Evolutionary conservation across 2,888 invertebrate genomes (phyloP), one percentile per base, ranked within the genome.

Genomic region (Halictus ligatus): DNA sequence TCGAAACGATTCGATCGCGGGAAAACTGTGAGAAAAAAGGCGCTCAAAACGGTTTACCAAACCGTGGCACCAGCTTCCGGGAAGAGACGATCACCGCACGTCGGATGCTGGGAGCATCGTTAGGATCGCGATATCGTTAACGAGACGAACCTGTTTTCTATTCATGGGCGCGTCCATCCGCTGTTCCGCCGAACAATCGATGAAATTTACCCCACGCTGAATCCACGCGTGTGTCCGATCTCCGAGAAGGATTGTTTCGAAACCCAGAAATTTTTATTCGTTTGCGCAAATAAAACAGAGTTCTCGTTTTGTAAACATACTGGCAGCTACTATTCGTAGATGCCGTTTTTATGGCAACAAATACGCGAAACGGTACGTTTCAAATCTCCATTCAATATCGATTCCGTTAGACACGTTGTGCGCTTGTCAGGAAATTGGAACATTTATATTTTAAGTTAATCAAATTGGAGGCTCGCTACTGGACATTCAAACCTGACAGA

Each of bases 1-100:
- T 58, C 71, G 1, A 50, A 15, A 80, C 80, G 77, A 81, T 83
- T 86, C 89, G 89, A 88, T 86, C 91, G 86, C 84, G 81, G 80
- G 64, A 78, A 86, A 85, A 89, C 81, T 29, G 46, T 78, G 75
- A 83, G 89, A 89, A 89, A 89, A 69, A 91, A 86, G 91, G 80
- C 77, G 85, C 85, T 89, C 82, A 77, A 10, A 48, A 13, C 79
- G n/a, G 89, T 88, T 88, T 86, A 84, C 88, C 46, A 73, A 71
- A 77, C 40, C 40, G 67, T 54, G 75, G 74, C 78, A 74, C 73
- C 77, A 74, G 78, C 82, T 80, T 76, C 80, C 78, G 81, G 80
- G 73, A 81, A 86, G 83, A 85, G 85, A 89, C 81, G 87, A 90
- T 90, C 90, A 78, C 81, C 83, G 85, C 15, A 5, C 35, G 50